Conservation (phyloP, 2,888 invertebrate genomes). For the Alitta virens region DNA sequence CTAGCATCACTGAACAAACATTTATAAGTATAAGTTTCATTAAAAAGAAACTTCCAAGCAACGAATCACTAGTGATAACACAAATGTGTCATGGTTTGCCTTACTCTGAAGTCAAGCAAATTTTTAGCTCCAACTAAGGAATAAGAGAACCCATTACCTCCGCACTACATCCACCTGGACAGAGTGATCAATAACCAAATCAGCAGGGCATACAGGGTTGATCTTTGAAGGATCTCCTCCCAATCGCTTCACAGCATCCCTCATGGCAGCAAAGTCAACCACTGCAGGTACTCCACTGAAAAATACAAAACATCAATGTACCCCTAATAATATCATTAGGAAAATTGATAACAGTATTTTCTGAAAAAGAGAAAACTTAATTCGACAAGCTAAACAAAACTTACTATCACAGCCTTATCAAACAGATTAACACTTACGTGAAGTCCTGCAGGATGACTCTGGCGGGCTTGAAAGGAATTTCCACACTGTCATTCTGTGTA, state of each 20-base stretch:
- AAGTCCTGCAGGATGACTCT: conserved; percentile 85
- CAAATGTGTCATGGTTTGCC: too few species aligned
- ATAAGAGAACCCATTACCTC: conserved; percentile 54
- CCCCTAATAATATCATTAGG: too few species aligned
- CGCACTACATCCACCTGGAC: conserved; percentile 91
- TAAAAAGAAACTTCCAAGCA: too few species aligned
- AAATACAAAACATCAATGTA: background rate
- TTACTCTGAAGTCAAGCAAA: too few species aligned
- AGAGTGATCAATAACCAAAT: conserved; percentile 97
- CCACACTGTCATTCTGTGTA: conserved; percentile 73
- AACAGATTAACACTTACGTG: conserved; percentile 67
- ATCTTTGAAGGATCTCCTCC: conserved; percentile 89
- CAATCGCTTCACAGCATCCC: conserved; percentile 84
- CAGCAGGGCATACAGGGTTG: conserved; percentile 95
- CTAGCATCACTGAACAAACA: too few species aligned
- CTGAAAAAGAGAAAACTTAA: too few species aligned
- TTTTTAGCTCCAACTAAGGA: too few species aligned
- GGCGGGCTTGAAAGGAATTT: conserved; percentile 94
- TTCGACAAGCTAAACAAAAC: too few species aligned
- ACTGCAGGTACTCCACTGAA: conserved; percentile 94
- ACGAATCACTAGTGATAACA: too few species aligned
- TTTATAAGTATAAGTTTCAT: too few species aligned
- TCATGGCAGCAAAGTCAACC: conserved; percentile 98
- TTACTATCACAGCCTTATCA: too few species aligned
- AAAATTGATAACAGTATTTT: too few species aligned